phyloP scores from a whole-genome alignment of 1,140 invertebrate genomes.

The Chelonus insularis region DNA sequence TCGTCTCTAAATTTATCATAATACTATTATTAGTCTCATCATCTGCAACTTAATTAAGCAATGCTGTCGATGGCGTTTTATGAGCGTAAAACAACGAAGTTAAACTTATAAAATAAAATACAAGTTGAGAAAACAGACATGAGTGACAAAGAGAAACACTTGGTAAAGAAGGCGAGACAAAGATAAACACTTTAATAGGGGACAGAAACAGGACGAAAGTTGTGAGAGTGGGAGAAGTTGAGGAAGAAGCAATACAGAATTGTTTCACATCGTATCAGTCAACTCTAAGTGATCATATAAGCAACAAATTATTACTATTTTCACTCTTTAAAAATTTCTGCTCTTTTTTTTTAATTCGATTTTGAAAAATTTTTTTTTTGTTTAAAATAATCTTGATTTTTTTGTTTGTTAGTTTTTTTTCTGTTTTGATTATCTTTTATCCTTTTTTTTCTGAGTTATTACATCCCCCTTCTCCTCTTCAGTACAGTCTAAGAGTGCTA shows the following conservation, averaged over 20 bases:
- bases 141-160: no score
- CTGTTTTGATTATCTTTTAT: not conserved
- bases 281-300: not conserved
- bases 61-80: no score
- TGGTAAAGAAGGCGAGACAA: not conserved
- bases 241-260: slow-evolving; percentile 11
- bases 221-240: slow-evolving; percentile 1
- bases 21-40: no score
- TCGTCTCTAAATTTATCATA: no score
- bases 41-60: no score
- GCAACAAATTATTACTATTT: not conserved
- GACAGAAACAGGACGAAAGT: not conserved
- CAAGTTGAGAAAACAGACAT: no score
- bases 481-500: no score
- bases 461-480: no score
- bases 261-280: slow-evolving; percentile 16
- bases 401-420: not conserved
- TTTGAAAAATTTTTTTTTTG: not conserved
- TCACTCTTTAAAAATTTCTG: not conserved
- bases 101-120: no score
- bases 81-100: no score
- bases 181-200: not conserved
- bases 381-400: not conserved
- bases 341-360: slow-evolving; percentile 3
- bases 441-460: not conserved